These are phyloP conservation scores for Trypoxylon attenuatum DNA, from an alignment of 2,888 invertebrate species.

Conservation along the genomic window DNA sequence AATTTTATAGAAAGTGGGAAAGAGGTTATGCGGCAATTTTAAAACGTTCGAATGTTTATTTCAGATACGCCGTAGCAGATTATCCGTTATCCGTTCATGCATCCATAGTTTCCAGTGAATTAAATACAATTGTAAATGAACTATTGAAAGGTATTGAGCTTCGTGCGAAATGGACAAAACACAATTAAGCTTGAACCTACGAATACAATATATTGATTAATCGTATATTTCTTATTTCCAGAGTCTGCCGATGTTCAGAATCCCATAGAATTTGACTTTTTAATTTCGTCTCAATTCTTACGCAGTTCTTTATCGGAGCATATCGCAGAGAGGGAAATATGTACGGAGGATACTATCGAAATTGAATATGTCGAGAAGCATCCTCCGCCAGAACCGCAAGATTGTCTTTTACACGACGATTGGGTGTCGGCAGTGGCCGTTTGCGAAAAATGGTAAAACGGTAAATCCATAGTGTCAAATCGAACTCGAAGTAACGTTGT, in stretches of 20 bases:
- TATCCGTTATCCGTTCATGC: constrained; percentile 89
- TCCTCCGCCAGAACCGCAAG: constrained; percentile 93
- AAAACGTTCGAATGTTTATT: constrained; percentile 41
- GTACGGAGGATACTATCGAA: constrained; percentile 89
- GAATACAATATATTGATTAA: not conserved
- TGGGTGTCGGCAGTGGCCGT: constrained; percentile 95
- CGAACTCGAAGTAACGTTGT: too few relatives aligned
- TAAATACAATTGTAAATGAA: constrained; percentile 88
- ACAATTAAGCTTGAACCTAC: not conserved
- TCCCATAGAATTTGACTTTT: constrained; percentile 88
- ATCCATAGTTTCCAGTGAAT: constrained; percentile 80
- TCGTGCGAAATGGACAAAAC: too few relatives aligned
- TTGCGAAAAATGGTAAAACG: constrained; percentile 83
- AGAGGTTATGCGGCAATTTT: constrained; percentile 11
- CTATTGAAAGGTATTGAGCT: constrained; percentile 82
- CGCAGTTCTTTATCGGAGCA: constrained; percentile 84
- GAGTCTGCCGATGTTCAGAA: constrained; percentile 67
- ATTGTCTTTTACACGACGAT: constrained; percentile 95
- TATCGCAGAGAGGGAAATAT: constrained; percentile 84
- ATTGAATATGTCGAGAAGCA: constrained; percentile 94
- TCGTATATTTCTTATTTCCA: constrained; percentile 23
- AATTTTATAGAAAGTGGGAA: not conserved
- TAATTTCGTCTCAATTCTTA: constrained; percentile 89
- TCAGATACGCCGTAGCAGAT: constrained; percentile 91
- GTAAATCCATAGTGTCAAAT: too few relatives aligned